Conservation (phyloP, 2,888 invertebrate species). For the Pardosa pseudoannulata region DNA sequence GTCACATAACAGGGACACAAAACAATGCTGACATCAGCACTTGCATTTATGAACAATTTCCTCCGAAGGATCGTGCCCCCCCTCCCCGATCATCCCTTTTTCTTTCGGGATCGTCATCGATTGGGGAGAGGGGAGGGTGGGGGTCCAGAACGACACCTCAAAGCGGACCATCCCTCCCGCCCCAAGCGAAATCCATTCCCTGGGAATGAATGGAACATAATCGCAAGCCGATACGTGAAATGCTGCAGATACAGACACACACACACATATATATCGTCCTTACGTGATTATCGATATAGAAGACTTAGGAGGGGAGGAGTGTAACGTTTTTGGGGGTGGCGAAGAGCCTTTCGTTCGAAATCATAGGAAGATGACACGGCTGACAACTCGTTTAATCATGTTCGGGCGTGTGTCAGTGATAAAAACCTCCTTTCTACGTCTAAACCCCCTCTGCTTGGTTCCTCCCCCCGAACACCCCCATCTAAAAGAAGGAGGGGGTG, state of each 20-base stretch:
- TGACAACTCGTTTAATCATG: constrained; percentile 17
- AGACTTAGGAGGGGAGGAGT: neutral
- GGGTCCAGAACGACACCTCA: too few relatives aligned
- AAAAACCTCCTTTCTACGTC: constrained; percentile 21
- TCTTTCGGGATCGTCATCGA: too few relatives aligned
- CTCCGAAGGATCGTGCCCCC: too few relatives aligned
- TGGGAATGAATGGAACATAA: neutral
- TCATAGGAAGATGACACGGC: neutral
- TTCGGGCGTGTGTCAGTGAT: constrained; percentile 35
- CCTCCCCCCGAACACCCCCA: neutral
- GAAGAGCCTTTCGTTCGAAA: neutral
- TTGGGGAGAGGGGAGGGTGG: too few relatives aligned
- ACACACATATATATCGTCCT: too few relatives aligned
- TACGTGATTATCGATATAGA: too few relatives aligned
- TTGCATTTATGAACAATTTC: too few relatives aligned
- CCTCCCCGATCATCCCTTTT: too few relatives aligned
- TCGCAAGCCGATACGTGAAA: neutral
- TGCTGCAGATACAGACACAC: neutral
- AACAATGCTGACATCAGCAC: too few relatives aligned
- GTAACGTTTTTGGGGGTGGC: neutral
- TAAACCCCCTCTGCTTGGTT: neutral
- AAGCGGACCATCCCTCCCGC: too few relatives aligned
- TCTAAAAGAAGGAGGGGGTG: too few relatives aligned
- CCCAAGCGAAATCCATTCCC: neutral
- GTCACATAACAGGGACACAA: too few relatives aligned